Conservation (phyloP, 2,888 invertebrate species). For the Apodemia zela region DNA sequence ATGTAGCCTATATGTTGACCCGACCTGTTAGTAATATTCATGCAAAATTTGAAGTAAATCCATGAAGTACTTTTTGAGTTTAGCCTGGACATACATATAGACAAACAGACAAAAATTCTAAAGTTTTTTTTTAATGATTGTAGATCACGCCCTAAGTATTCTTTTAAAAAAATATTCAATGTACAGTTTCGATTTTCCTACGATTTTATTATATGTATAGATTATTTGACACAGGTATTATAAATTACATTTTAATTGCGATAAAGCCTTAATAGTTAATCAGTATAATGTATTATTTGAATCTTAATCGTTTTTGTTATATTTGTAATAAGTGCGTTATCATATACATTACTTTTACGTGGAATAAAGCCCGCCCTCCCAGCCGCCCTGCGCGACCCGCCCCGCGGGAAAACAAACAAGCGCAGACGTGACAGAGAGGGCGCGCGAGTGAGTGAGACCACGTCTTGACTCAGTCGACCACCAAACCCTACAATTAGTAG, state of each 20-base stretch:
- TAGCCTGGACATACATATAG: too few relatives aligned
- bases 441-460: slow-evolving; percentile 47
- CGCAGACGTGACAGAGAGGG: slow-evolving; percentile 36
- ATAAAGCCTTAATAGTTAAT: neutral
- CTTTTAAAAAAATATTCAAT: too few relatives aligned
- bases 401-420: slow-evolving; percentile 59
- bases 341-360: slow-evolving; percentile 60
- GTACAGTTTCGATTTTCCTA: too few relatives aligned
- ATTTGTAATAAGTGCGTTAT: slow-evolving; percentile 39
- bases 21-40: too few relatives aligned
- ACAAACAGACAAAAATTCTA: too few relatives aligned
- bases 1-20: too few relatives aligned
- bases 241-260: neutral
- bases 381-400: slow-evolving; percentile 69
- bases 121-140: too few relatives aligned
- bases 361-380: slow-evolving; percentile 56
- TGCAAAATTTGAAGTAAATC: too few relatives aligned
- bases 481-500: slow-evolving; percentile 77
- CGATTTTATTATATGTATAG: too few relatives aligned
- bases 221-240: neutral
- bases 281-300: slow-evolving; percentile 17
- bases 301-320: slow-evolving; percentile 37
- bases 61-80: too few relatives aligned
- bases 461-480: slow-evolving; percentile 47
- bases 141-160: too few relatives aligned